Percentiles rank a stretch among this genome's conserved stretches.
Evolutionary conservation across 1,140 invertebrate species (phyloP).

Genomic region (Bicyclus anynana): DNA sequence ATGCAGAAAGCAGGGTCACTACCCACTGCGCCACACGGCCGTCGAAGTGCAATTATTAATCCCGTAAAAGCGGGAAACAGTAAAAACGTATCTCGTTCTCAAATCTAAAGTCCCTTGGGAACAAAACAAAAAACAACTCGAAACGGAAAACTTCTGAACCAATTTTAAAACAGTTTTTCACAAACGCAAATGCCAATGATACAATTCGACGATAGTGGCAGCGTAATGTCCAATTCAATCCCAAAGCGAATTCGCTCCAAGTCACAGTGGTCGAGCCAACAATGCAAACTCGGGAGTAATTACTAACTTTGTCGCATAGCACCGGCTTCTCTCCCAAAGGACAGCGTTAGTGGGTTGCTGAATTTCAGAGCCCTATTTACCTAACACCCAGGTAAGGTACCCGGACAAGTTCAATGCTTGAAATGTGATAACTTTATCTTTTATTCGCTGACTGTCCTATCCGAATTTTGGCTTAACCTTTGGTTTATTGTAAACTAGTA

Average conservation of each 20-base stretch:
- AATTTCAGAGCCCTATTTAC: neutral
- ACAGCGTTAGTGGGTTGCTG: neutral
- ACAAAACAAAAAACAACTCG: neutral
- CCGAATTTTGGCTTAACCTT: too few species aligned
- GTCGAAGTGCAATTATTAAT: too few species aligned
- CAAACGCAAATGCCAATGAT: constrained; percentile 1
- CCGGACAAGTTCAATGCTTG: neutral
- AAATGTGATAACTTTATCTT: neutral
- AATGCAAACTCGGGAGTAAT: constrained; percentile 8
- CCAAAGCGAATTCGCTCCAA: neutral
- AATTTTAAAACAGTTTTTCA: neutral
- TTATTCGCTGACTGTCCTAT: neutral
- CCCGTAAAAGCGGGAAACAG: too few species aligned
- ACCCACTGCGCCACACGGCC: too few species aligned
- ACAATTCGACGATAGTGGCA: neutral
- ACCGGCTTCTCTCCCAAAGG: neutral
- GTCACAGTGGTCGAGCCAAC: constrained; percentile 8
- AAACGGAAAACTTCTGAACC: neutral
- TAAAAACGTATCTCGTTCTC: too few species aligned
- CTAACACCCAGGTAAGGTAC: neutral
- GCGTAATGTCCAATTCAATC: constrained; percentile 6
- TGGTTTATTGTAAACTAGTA: too few species aligned
- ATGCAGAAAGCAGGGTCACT: too few species aligned
- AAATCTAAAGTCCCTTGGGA: too few species aligned
- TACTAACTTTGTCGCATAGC: constrained; percentile 4